These are phyloP conservation scores for Hippocampus guttulatus DNA, from an alignment of 2,113 vertebrate genomes.

Conservation along the genomic window DNA sequence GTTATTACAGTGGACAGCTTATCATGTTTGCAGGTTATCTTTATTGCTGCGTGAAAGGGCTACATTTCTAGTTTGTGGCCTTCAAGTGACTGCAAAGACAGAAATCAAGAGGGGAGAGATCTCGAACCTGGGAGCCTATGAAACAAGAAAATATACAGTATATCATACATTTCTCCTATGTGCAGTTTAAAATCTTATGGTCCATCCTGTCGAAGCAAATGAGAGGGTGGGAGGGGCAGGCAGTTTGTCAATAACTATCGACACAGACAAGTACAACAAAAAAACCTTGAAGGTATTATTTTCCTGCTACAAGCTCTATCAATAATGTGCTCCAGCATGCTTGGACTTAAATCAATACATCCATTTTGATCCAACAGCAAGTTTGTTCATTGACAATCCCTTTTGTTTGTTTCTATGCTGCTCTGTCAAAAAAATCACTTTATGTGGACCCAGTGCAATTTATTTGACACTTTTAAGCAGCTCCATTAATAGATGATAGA, in stretches of 20 bases:
- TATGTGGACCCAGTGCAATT: background rate
- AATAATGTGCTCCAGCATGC: slow-evolving; percentile 59
- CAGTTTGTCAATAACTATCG: background rate
- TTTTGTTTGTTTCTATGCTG: background rate
- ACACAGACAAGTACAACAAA: background rate
- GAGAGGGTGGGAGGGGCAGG: background rate
- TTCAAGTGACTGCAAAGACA: too few relatives aligned
- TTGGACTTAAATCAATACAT: slow-evolving; percentile 45
- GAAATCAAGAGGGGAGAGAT: background rate
- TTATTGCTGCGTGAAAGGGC: too few relatives aligned
- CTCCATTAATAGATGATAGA: too few relatives aligned
- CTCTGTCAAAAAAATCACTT: background rate
- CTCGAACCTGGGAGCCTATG: too few relatives aligned
- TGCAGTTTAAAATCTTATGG: too few relatives aligned
- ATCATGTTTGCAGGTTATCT: too few relatives aligned
- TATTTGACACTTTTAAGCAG: too few relatives aligned
- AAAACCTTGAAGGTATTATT: slow-evolving; percentile 39
- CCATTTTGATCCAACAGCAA: slow-evolving; percentile 15
- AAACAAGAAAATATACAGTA: background rate
- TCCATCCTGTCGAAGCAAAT: background rate
- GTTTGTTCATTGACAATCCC: slow-evolving; percentile 28
- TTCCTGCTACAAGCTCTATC: slow-evolving; percentile 49
- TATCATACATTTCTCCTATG: background rate
- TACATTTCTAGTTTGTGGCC: too few relatives aligned
- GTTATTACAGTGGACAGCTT: too few relatives aligned